These are phyloP conservation scores for Aphidius ervi DNA, from an alignment of 1,140 invertebrate genomes.

Conservation along the genomic window DNA sequence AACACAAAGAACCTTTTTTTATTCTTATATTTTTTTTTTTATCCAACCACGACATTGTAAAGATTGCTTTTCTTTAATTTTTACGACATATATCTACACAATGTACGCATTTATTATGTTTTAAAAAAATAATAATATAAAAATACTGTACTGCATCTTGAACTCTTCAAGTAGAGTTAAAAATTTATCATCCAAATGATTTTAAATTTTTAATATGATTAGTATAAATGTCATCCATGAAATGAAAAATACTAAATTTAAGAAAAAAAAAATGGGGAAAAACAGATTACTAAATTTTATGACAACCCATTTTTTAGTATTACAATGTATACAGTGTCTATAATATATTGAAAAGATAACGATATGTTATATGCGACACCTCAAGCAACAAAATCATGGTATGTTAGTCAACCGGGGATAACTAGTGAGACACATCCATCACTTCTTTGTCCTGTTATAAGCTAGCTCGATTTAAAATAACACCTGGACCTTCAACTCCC, in stretches of 20 bases:
- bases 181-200: no score
- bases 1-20: constrained; percentile 7
- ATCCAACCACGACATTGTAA: constrained; percentile 2
- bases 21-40: not conserved
- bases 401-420: constrained; percentile 31
- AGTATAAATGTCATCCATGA: not conserved
- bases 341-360: constrained; percentile 28
- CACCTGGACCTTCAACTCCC: constrained; percentile 35
- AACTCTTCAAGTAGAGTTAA: no score
- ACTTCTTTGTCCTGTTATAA: constrained; percentile 31
- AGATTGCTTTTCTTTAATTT: not conserved
- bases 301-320: constrained; percentile 10
- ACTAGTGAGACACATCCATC: constrained; percentile 35
- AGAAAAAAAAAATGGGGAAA: not conserved
- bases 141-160: no score
- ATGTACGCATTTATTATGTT: no score
- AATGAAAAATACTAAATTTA: not conserved
- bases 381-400: constrained; percentile 34
- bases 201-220: no score
- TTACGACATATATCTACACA: no score
- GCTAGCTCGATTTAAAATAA: constrained; percentile 28
- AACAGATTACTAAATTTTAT: constrained; percentile 5
- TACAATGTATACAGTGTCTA: not conserved
- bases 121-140: no score
- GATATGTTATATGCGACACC: constrained; percentile 33